These are phyloP conservation scores for Umimayanthus kanabou DNA, from an alignment of 92 coral and sea anemone genomes.

Conservation along the genomic window DNA sequence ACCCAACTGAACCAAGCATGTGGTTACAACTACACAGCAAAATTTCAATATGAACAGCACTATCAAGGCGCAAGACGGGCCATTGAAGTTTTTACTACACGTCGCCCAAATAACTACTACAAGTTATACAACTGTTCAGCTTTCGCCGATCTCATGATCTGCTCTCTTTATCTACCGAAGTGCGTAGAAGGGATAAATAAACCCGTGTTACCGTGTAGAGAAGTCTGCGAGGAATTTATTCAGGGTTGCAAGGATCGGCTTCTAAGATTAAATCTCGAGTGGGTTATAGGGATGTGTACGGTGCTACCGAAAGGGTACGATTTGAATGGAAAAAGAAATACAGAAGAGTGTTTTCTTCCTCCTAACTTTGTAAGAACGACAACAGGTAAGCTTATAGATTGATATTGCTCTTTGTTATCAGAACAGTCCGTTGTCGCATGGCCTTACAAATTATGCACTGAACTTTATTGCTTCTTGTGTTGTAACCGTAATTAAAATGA, in stretches of 20 bases:
- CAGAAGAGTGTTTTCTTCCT: slow-evolving; percentile 62
- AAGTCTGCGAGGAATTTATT: slow-evolving; percentile 77
- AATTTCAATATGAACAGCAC: neutral
- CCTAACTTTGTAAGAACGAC: slow-evolving; percentile 52
- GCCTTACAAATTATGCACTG: neutral
- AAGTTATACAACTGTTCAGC: slow-evolving; percentile 51
- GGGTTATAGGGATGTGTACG: slow-evolving; percentile 63
- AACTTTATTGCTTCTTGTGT: neutral
- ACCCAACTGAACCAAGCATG: slow-evolving; percentile 20
- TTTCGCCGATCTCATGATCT: slow-evolving; percentile 49
- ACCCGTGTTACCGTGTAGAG: slow-evolving; percentile 70
- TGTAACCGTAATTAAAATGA: too few relatives aligned
- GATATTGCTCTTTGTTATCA: too few relatives aligned
- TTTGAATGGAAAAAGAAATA: slow-evolving; percentile 46
- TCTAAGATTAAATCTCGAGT: slow-evolving; percentile 43
- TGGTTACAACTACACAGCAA: slow-evolving; percentile 64
- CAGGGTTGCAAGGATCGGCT: slow-evolving; percentile 57
- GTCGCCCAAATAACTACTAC: neutral
- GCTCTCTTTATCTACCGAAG: slow-evolving; percentile 54
- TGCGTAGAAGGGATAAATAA: slow-evolving; percentile 41
- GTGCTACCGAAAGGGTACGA: slow-evolving; percentile 42
- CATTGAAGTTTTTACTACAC: slow-evolving; percentile 27
- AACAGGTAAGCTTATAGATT: neutral
- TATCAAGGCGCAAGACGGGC: neutral
- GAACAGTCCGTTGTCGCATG: neutral